Conservation (phyloP, 2,113 vertebrate species). For the Furnarius figulus region DNA sequence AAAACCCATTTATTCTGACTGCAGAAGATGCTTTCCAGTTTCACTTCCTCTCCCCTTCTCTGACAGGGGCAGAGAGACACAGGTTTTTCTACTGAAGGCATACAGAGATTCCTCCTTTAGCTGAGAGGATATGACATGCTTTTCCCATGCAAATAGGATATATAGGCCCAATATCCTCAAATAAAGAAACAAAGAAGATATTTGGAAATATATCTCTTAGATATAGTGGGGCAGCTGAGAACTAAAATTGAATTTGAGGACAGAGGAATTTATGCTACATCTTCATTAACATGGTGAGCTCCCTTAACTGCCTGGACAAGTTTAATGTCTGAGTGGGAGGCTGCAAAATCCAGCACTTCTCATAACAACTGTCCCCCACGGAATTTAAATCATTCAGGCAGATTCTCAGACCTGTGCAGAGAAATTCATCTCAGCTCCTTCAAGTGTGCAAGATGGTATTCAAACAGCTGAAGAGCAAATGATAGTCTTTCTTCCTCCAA, state of each 20-base stretch:
- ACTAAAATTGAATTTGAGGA: neutral
- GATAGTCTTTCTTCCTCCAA: neutral
- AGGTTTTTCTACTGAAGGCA: neutral
- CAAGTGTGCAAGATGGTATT: neutral
- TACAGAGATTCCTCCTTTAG: neutral
- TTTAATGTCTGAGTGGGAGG: neutral
- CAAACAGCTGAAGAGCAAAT: neutral
- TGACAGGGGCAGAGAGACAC: neutral
- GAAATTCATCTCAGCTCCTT: neutral
- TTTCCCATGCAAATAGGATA: neutral
- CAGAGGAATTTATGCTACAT: neutral
- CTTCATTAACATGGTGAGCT: neutral
- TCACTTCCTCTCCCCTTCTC: accelerated
- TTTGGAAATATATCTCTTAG: neutral
- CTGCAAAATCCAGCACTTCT: neutral
- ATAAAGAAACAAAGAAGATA: neutral
- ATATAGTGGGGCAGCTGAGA: neutral
- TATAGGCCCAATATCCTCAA: neutral
- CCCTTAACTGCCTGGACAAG: neutral
- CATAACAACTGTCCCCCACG: neutral
- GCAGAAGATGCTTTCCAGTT: neutral
- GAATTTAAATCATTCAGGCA: neutral
- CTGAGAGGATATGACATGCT: neutral
- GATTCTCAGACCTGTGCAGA: neutral
- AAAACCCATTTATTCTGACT: neutral